Conservation (phyloP, 1,140 invertebrate species). For the Frieseomelitta varia region DNA sequence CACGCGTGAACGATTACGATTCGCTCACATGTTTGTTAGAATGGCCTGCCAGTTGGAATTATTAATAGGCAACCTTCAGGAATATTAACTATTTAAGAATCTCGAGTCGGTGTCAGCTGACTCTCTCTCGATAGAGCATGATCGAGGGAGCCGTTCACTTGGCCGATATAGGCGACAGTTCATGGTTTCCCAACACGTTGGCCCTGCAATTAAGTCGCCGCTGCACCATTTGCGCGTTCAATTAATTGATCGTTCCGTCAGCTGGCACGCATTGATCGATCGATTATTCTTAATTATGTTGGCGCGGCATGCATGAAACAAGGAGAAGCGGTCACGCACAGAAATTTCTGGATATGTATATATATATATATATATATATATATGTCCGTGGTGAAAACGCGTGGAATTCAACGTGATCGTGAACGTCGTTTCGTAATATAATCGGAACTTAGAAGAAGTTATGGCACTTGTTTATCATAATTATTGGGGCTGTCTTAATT, state of each 20-base stretch:
- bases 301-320: constrained; percentile 11
- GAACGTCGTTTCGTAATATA: constrained; percentile 13
- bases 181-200: constrained; percentile 54
- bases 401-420: neutral
- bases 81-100: constrained; percentile 77
- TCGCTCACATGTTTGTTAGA: constrained; percentile 67
- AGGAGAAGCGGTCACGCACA: neutral
- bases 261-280: constrained; percentile 17
- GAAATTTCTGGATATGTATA: neutral
- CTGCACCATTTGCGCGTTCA: constrained; percentile 20
- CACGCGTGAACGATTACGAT: constrained; percentile 38
- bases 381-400: neutral
- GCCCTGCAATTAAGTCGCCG: constrained; percentile 56
- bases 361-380: neutral
- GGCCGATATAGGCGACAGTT: constrained; percentile 53
- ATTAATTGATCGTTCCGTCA: constrained; percentile 39
- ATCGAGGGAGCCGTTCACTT: constrained; percentile 67
- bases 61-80: constrained; percentile 79
- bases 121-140: constrained; percentile 13
- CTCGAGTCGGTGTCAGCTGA: constrained; percentile 52
- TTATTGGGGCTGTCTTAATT: constrained; percentile 30
- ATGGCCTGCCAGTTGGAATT: constrained; percentile 66
- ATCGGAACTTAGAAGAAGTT: constrained; percentile 39
- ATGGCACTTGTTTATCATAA: constrained; percentile 42
- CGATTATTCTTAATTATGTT: constrained; percentile 42